Evolutionary conservation across 2,888 invertebrate species (phyloP), one percentile per base, ranked within the genome.

Genomic region (Lepidocyrtinus sp.): DNA sequence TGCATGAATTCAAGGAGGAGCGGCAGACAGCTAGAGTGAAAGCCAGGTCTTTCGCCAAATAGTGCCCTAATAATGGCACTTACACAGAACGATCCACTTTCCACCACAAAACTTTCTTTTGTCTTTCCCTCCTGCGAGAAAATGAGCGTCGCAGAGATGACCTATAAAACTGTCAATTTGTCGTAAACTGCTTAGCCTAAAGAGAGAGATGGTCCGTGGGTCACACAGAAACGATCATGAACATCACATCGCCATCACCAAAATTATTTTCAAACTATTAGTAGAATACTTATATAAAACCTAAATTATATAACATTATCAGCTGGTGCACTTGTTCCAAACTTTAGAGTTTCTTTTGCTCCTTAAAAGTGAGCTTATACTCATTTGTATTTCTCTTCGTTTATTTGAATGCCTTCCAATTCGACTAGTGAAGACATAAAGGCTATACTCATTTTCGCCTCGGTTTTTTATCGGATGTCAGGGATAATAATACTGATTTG

Each of bases 121-220:
- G 21, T 5, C 17, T 21, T 22, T 22, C 7, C n/a, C 24, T 24
- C 59, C 55, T 27, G 50, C 45, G 72, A 63, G 46, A 25, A 36
- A 61, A 27, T 70, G 72, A 46, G 72, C 50, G 63, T 72, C 45
- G 36, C 62, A 36, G 70, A 70, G 75, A 70, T 76, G 75, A 76
- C 75, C 70, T 76, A 76, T 76, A 76, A 76, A 76, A 70, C 69
- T 76, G 75, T 76, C 75, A 76, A 76, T 76, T 76, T 76, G 75
- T 76, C 75, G 69, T 76, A 76, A 76, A 76, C 69, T 76, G 69
- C 69, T 76, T 70, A 76, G 69, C 70, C 55, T 76, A 70, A 76
- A 69, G 36, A 63, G 70, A 45, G 50, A 46, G 46, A 75, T 65
- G 61, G 55, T 46, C 62, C 75, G 45, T 75, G 75, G 75, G 75